Evolutionary conservation across 2,888 invertebrate genomes (phyloP), one percentile per base, ranked within the genome.

Genomic region (Neria commutata): DNA sequence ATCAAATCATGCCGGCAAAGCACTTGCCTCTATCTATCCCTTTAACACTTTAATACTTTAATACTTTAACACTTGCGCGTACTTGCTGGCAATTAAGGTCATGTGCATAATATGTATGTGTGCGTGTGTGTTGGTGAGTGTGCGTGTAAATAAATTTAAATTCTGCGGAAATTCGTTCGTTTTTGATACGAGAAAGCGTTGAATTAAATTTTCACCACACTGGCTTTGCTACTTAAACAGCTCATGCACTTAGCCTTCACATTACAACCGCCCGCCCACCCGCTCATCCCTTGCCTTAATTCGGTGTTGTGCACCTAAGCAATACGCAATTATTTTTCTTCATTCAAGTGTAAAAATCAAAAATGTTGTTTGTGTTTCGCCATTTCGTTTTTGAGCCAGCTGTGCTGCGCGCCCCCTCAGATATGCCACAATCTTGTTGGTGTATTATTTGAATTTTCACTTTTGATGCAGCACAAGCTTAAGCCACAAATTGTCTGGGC

Each of bases 281-380:
- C n/a, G n/a, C n/a, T n/a, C n/a, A n/a, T n/a, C n/a, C n/a, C n/a
- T n/a, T n/a, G n/a, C n/a, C n/a, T n/a, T n/a, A n/a, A n/a, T n/a
- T n/a, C n/a, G n/a, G 25, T 21, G 11, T 23, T 2, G 10, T 45
- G 16, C 26, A 56, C 21, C 19, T 42, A 42, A 26, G 48, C 42
- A 55, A 24, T 46, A 50, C 10, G 45, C 58, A 61, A 61, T 63
- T 63, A 63, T 58, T 56, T 63, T 56, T 56, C 58, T 63, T 63
- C 54, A 61, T 58, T 63, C 46, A 56, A 54, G 60, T 48, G 56
- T 61, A 58, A 58, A 60, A 58, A n/a, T 58, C 48, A 42, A 17
- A 34, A 40, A 47, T 57, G 56, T 59, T 48, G 40, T 42, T 42
- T 42, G 19, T 19, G 4, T 6, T 21, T 42, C 42, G 42, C 37